A percentile compares a stretch with the other conserved stretches of the same genome.
Evolutionary conservation across 2,888 invertebrate species (phyloP).

Genomic region (Catocala nupta): DNA sequence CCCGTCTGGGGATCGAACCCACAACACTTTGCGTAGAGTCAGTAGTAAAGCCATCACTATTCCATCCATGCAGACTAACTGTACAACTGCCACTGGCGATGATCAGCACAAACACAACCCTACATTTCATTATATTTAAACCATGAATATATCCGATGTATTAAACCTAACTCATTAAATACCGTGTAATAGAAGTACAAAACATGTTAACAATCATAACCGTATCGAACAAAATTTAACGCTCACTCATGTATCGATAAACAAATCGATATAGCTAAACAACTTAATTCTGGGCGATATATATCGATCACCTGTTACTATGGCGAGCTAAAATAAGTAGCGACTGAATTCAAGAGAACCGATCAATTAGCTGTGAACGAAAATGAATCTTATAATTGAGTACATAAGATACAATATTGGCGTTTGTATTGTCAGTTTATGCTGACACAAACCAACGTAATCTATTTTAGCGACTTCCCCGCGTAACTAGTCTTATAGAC

Average conservation of each 20-base stretch:
- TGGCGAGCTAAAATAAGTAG: constrained; percentile 28
- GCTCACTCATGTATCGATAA: constrained; percentile 33
- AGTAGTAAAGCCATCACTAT: too few relatives aligned
- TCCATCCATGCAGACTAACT: too few relatives aligned
- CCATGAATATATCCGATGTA: too few relatives aligned
- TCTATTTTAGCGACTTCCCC: constrained; percentile 62
- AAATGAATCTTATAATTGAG: constrained; percentile 18
- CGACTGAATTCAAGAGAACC: background rate
- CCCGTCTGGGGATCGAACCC: too few relatives aligned
- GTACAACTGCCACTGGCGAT: too few relatives aligned
- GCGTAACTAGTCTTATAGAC: constrained; percentile 36
- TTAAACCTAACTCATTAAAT: too few relatives aligned
- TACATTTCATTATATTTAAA: too few relatives aligned
- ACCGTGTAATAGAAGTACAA: background rate
- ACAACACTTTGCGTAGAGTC: too few relatives aligned
- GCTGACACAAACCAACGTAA: constrained; percentile 43
- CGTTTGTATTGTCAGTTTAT: constrained; percentile 21
- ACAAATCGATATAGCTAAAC: constrained; percentile 27
- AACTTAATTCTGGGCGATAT: constrained; percentile 31
- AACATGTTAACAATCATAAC: background rate
- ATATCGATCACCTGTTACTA: constrained; percentile 43
- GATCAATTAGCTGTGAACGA: constrained; percentile 4
- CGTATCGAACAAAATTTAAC: background rate
- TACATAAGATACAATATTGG: constrained; percentile 23
- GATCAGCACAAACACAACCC: too few relatives aligned